Evolutionary conservation across 2,797 vertebrate species (phyloP), one percentile per base, ranked within the genome.

Genomic region (Crocodylus rhombifer): DNA sequence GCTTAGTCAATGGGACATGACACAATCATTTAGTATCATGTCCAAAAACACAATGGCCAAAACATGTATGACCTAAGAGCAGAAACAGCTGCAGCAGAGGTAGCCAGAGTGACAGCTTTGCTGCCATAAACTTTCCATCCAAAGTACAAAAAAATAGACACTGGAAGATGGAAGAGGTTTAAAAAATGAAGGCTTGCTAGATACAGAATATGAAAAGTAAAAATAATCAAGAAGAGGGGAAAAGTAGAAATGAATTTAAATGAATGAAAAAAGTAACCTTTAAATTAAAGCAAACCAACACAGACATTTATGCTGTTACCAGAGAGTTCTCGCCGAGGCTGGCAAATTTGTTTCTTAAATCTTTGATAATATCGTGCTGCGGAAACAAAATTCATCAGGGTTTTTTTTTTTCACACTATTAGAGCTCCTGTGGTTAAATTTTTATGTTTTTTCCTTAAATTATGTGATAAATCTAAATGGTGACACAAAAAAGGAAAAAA

Each of bases 311-410:
- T 97, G 97, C 96, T 97, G 97, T 98, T 98, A 98, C 98, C 98
- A 98, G 97, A 98, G 97, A 98, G 97, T 97, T 98, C 96, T 98
- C 97, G 97, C 98, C 96, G 97, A 98, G 97, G 97, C 97, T 98
- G 98, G 96, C 97, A 98, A 98, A 98, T 98, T 97, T 98, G 97
- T 98, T 97, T 97, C 97, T 98, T 98, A 98, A 98, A 98, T 98
- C 98, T 98, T 98, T 98, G 97, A 98, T 98, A 97, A 98, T 98
- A 98, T 98, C 97, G 95, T 96, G 97, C 98, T 98, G 97, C 97
- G 95, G 97, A 98, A 98, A 98, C 97, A 98, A 98, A 98, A 98
- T 98, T 97, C 94, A 97, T 98, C 97, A 98, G 96, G 96, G 95
- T 96, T 95, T 97, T 97, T 96, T 96, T 97, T 97, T 97, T 96